Base-by-base conservation (phyloP, 2,797 vertebrate species). In the Argyrosomus regius region DNA sequence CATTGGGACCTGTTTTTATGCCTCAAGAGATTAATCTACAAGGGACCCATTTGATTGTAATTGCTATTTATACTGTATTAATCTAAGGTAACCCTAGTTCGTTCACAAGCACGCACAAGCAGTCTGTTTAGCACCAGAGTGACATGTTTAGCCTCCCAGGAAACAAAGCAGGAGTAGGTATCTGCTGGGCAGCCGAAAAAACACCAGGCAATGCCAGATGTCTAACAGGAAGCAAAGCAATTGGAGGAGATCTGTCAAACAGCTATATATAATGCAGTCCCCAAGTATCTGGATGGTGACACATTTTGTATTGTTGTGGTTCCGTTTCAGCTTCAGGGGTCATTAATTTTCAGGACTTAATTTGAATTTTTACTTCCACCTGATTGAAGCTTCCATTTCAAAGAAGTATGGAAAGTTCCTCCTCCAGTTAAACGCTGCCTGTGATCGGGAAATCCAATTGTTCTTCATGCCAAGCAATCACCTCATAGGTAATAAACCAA, bases 401-500 rank as follows among this genome's bases (percentile, higher is more conserved):
- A 46, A 14, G 6, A 53, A 54, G 11, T 26, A 28, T 5, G 5
- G 2, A 20, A 54, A 64, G 46, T 57, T 60, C 46, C 66, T 70
- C 31, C 52, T 82, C 17, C 16, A 10, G 20, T 46, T 74, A 45
- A 75, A 72, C 45, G 12, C 6, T 52, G 45, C 8, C 18, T 43
- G 13, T 43, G 31, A 67, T 83, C 43, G 3, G 46, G 28, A 46
- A 41, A 49, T 50, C 20, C 16, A 56, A 69, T 74, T 58, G 22
- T 22, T 46, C 66, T 82, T 72, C 17, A 64, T 49, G 31, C 45
- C 12, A 63, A 68, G 60, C 28, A 72, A 84, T 69, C 56, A 41
- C n/a, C 20, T 70, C 57, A 69, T 0, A 49, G 64, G 78, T 68
- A 77, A 80, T 79, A 80, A 87, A 78, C 53, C 48, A 70, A 58